Base-by-base conservation (phyloP, 1,140 invertebrate species). In the Drosophila dunni region DNA sequence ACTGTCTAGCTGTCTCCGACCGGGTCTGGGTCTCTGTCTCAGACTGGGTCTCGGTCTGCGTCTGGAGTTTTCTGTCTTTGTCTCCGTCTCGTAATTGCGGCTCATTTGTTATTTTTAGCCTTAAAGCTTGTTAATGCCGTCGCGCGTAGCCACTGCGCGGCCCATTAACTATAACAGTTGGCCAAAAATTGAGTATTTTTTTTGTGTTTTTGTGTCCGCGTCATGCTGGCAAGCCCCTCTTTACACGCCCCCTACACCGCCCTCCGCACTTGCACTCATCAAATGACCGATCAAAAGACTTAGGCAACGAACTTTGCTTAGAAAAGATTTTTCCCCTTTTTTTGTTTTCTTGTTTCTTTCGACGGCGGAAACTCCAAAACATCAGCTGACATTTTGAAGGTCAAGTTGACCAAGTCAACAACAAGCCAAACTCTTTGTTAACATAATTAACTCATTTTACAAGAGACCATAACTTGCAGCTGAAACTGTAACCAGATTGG, bases 31-130 rank as follows among this genome's bases (percentile, higher is more conserved):
- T 63, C 33, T 64, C 20, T 60, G 13, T 33, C 40, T 63, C 9
- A 24, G 33, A 54, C 33, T 20, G 50, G 24, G n/a, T 64, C 20
- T 15, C n/a, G 6, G 53, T 33, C 57, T 57, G 57, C 33, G 72
- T 56, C 44, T 51, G 42, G 40, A 29, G 24, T 29, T 29, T 29
- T 29, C 24, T 29, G 24, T 29, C 24, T 29, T 29, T 29, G 24
- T 29, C 24, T 29, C 24, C n/a, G 60, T 56, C 45, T 65, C 62
- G 66, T 88, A 86, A 86, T 82, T 88, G 83, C 75, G 69, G 72
- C 83, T 79, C 85, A 88, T 79, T 86, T 86, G 79, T 86, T 86
- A 86, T 86, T 86, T 86, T 86, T 86, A 86, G 82, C 76, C 48
- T 63, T 70, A 71, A 71, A 65, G 60, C 73, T 75, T 65, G 56